phyloP scores from a whole-genome alignment of 1,140 invertebrate species.

The Panagrolaimus sp. region DNA sequence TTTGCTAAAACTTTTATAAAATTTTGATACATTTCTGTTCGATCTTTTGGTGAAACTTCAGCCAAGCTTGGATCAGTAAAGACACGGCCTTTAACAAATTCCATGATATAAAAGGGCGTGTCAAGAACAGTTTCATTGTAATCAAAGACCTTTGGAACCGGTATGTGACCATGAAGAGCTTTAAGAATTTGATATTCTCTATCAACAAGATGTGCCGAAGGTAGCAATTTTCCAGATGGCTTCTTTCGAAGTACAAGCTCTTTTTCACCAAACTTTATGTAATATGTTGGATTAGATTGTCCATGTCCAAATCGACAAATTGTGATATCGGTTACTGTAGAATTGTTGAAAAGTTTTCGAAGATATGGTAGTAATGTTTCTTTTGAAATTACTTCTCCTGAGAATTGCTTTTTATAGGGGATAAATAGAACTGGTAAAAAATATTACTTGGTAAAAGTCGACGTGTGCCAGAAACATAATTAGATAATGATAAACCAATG shows the following conservation, averaged over 20 bases:
- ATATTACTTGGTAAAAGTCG: slow-evolving; percentile 1
- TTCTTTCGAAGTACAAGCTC: slow-evolving; percentile 61
- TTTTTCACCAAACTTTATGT: slow-evolving; percentile 57
- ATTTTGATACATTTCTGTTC: slow-evolving; percentile 47
- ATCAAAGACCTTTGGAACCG: slow-evolving; percentile 58
- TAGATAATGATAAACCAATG: slow-evolving; percentile 47
- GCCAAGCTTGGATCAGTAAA: slow-evolving; percentile 57
- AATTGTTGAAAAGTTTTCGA: slow-evolving; percentile 36
- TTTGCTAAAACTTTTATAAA: slow-evolving; percentile 41
- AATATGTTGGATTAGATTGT: slow-evolving; percentile 62
- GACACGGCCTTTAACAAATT: slow-evolving; percentile 58
- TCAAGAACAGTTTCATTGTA: slow-evolving; percentile 60
- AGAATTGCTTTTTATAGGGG: not conserved
- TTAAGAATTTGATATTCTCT: slow-evolving; percentile 61
- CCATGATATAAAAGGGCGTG: slow-evolving; percentile 62
- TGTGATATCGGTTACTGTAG: slow-evolving; percentile 32
- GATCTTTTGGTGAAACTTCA: slow-evolving; percentile 40
- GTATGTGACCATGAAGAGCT: slow-evolving; percentile 57
- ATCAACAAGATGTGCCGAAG: slow-evolving; percentile 62
- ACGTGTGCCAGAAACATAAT: slow-evolving; percentile 52
- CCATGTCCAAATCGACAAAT: slow-evolving; percentile 60
- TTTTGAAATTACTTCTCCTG: slow-evolving; percentile 3
- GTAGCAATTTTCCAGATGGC: slow-evolving; percentile 61
- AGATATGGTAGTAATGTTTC: slow-evolving; percentile 18
- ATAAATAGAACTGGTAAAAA: not conserved